Evolutionary conservation across 2,113 vertebrate species (phyloP), one percentile per base, ranked within the genome.

Genomic region (Machaerirhynchus nigripectus): DNA sequence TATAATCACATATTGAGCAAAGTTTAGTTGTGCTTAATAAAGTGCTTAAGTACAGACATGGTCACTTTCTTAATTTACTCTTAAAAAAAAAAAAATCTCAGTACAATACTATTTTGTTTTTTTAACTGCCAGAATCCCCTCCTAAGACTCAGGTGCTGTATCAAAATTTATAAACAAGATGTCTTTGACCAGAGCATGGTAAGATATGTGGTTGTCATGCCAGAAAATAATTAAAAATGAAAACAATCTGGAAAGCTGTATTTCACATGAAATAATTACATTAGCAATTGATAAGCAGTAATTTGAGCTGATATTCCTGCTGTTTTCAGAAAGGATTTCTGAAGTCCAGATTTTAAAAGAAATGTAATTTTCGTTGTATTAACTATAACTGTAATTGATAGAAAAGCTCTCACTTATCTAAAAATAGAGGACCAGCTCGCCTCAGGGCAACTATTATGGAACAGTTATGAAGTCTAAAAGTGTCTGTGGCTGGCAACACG

Each of bases 51-150:
- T 92, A 95, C 70, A 91, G 86, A 85, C 75, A 68, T 20, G 8
- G 75, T 33, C 1, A 90, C 96, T 97, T 97, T 94, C 49, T 92
- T 80, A 59, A 90, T 94, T 84, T 91, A 89, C 28, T 95, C 40
- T 88, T n/a, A n/a, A n/a, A 61, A 90, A 90, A 84, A 95, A 19
- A 27, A 20, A 11, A 23, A 31, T 9, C 17, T 80, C 15, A 55
- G 11, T 69, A 40, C 59, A 84, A 35, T 86, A 74, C 14, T 76
- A 37, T 75, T 93, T 91, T 94, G 81, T 18, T 92, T 75, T 90
- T 93, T 94, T 31, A 87, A 75, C 74, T 49, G 63, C 56, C 64
- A 39, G 75, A 67, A 63, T 86, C 71, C 23, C n/a, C 27, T 94
- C 50, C 77, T 70, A 93, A 95, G 75, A 37, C 19, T 22, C 52